These are phyloP conservation scores for Acanthiza pusilla DNA, from an alignment of 2,797 vertebrate species.

Conservation along the genomic window DNA sequence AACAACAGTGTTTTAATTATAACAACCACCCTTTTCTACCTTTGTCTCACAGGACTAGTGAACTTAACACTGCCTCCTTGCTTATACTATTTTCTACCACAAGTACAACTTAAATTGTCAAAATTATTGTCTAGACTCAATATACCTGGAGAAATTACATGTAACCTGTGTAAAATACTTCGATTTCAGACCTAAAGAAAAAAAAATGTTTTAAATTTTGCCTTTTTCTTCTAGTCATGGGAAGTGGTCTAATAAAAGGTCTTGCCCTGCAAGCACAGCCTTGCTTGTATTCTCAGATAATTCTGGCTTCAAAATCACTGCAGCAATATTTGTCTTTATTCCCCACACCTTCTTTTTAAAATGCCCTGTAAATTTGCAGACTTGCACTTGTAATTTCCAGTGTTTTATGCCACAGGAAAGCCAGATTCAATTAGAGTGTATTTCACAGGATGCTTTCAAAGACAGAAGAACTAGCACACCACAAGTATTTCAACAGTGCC, in stretches of 20 bases:
- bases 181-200: neutral
- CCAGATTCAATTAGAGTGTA: neutral
- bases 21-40: neutral
- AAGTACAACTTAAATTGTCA: neutral
- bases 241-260: neutral
- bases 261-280: neutral
- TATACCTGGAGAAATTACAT: neutral
- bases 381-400: neutral
- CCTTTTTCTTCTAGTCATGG: neutral
- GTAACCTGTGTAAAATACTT: neutral
- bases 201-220: neutral
- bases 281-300: neutral
- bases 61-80: neutral
- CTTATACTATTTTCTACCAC: neutral
- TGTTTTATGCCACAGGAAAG: neutral
- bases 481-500: neutral
- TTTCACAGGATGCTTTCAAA: neutral
- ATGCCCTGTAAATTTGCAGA: neutral
- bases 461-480: neutral
- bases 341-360: neutral
- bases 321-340: neutral
- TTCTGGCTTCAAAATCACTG: neutral
- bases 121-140: neutral
- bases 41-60: neutral
- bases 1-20: neutral